Evolutionary conservation across 1,140 invertebrate genomes (phyloP).

Genomic region (Pseudomyrmex sp.): DNA sequence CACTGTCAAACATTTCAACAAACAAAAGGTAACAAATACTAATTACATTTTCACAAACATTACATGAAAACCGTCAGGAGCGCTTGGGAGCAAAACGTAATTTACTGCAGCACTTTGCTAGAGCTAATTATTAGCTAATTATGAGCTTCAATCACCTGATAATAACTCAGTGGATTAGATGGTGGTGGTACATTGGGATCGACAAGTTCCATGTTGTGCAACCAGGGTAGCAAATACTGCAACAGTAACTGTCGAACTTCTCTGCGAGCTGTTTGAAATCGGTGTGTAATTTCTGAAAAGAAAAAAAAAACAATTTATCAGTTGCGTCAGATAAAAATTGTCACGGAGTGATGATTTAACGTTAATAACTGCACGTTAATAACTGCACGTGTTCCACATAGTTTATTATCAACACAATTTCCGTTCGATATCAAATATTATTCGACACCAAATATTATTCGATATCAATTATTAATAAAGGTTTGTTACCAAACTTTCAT

Average conservation of each 20-base stretch:
- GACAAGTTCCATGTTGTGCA: constrained; percentile 99
- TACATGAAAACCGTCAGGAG: too few relatives aligned
- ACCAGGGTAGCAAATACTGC: constrained; percentile 97
- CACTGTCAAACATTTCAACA: too few relatives aligned
- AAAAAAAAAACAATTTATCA: background rate
- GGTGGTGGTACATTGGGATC: constrained; percentile 96
- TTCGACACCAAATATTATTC: too few relatives aligned
- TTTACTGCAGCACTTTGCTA: constrained; percentile 7
- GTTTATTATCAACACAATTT: too few relatives aligned
- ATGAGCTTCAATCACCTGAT: constrained; percentile 88
- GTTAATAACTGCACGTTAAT: too few relatives aligned
- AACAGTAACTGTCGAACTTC: constrained; percentile 95
- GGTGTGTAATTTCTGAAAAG: constrained; percentile 95
- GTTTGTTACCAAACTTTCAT: too few relatives aligned
- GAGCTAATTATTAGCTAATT: background rate
- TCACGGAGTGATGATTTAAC: background rate
- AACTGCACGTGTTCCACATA: too few relatives aligned
- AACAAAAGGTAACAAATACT: too few relatives aligned
- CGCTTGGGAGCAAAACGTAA: background rate
- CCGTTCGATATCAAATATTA: too few relatives aligned
- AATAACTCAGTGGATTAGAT: constrained; percentile 92
- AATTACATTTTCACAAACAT: too few relatives aligned
- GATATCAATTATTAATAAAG: too few relatives aligned
- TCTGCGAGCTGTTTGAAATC: constrained; percentile 97
- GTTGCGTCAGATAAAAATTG: background rate